Evolutionary conservation across 2,888 invertebrate species (phyloP).

Genomic region (Lycocerus yunnanus): DNA sequence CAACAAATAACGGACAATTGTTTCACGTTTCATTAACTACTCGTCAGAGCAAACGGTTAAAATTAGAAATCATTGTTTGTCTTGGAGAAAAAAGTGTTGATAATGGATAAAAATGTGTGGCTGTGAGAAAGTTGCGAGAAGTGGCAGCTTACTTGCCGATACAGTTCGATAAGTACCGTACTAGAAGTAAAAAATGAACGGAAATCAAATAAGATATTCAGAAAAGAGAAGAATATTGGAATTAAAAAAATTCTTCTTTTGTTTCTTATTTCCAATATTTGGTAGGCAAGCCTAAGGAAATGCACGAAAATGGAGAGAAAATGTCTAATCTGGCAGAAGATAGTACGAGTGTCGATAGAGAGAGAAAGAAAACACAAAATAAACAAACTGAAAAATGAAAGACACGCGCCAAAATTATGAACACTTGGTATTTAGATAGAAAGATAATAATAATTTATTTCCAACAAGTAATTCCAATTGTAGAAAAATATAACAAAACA

Average conservation of each 20-base stretch:
- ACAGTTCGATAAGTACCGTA: background rate
- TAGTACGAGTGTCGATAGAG: too few relatives aligned
- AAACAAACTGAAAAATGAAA: too few relatives aligned
- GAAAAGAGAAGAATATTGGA: background rate
- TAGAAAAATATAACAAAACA: too few relatives aligned
- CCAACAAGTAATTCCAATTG: too few relatives aligned
- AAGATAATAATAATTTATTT: too few relatives aligned
- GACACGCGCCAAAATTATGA: too few relatives aligned
- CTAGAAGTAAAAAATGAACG: background rate
- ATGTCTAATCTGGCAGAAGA: too few relatives aligned
- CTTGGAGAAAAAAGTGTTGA: background rate
- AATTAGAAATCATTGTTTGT: background rate
- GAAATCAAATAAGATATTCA: background rate
- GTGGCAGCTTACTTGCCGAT: background rate
- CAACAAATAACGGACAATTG: background rate
- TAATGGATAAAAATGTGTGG: background rate
- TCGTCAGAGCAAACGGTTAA: background rate
- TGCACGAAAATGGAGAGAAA: too few relatives aligned
- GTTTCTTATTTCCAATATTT: too few relatives aligned
- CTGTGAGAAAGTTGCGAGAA: background rate
- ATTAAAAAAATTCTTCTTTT: background rate
- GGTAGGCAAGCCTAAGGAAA: too few relatives aligned
- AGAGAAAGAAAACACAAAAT: too few relatives aligned
- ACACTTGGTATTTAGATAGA: too few relatives aligned
- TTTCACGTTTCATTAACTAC: background rate